Evolutionary conservation across 2,888 invertebrate species (phyloP), one percentile per base, ranked within the genome.

Genomic region (Leptogaster cylindrica): DNA sequence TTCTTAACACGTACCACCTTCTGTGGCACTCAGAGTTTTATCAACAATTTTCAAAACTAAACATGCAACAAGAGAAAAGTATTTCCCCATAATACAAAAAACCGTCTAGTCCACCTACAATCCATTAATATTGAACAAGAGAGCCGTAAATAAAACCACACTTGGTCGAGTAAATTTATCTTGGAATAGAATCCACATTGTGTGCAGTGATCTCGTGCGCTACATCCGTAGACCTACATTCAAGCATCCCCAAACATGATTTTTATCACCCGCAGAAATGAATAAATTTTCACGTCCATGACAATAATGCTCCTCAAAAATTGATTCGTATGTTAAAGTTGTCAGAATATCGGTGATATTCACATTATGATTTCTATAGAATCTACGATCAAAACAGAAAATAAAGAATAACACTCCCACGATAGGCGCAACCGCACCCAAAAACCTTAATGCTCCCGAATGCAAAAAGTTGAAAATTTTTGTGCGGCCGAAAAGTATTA

Each of bases 221-320:
- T 31, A 18, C 33, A 31, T 52, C 28, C n/a, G 31, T 18, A 31
- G 2, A 52, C 33, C 31, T 52, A 12, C 16, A 50, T 16, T 10
- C 33, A 20, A 52, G 14, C 31, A 31, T 31, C n/a, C n/a, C 52
- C 33, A 14, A 48, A 61, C 66, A 66, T 68, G 66, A 68, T 65
- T 68, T 68, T 68, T 68, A 68, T 68, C 68, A 52, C 66, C 66
- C 39, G 36, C 39, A 46, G 55, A 65, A 65, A 33, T 23, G 50
- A 63, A 66, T 66, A 68, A 68, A 66, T 58, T 68, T 10, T 33
- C 31, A 6, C 5, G 31, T 2, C 25, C 14, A 31, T 52, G 52
- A 52, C 33, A 31, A 52, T 52, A 52, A 52, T 31, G 52, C 25
- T 52, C 52, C 16, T 52, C 52, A 20, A 31, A 51, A 52, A 52